phyloP scores from a whole-genome alignment of 2,113 vertebrate genomes.

The Ursus arctos region DNA sequence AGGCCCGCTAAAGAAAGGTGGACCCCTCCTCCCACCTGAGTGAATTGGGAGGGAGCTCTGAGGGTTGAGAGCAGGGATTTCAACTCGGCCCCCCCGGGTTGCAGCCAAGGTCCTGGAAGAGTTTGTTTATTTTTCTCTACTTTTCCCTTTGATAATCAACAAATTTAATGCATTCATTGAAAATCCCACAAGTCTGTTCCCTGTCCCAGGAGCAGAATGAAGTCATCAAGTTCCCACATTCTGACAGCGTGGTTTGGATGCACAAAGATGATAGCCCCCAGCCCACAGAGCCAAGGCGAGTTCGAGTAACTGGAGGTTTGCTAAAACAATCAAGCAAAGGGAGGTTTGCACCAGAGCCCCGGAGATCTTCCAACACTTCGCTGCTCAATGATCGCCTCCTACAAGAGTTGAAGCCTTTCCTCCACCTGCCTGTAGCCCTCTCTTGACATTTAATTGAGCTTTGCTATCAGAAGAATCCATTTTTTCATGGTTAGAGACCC shows the following conservation, averaged over 20 bases:
- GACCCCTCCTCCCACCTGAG: background rate
- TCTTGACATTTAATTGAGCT: background rate
- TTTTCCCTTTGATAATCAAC: slow-evolving; percentile 75
- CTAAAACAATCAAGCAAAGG: slow-evolving; percentile 39
- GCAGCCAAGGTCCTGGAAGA: slow-evolving; percentile 62
- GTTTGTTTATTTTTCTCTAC: slow-evolving; percentile 73
- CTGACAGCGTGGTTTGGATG: background rate
- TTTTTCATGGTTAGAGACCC: background rate
- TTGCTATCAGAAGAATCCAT: background rate
- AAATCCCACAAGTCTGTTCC: slow-evolving; percentile 63
- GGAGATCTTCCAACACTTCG: background rate
- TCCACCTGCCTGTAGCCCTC: background rate
- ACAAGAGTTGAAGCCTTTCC: background rate
- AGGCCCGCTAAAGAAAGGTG: background rate
- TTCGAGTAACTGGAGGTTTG: background rate
- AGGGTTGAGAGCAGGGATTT: slow-evolving; percentile 38
- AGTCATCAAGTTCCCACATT: slow-evolving; percentile 69
- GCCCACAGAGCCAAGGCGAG: background rate
- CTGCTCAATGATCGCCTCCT: background rate
- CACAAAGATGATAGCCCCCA: slow-evolving; percentile 1
- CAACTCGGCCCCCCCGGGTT: slow-evolving; percentile 17
- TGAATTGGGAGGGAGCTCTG: background rate
- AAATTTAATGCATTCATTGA: slow-evolving; percentile 67
- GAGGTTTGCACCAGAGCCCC: slow-evolving; percentile 2
- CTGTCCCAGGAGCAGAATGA: slow-evolving; percentile 69